phyloP scores from a whole-genome alignment of 92 coral and sea anemone species.

The Parazoanthus swiftii region DNA sequence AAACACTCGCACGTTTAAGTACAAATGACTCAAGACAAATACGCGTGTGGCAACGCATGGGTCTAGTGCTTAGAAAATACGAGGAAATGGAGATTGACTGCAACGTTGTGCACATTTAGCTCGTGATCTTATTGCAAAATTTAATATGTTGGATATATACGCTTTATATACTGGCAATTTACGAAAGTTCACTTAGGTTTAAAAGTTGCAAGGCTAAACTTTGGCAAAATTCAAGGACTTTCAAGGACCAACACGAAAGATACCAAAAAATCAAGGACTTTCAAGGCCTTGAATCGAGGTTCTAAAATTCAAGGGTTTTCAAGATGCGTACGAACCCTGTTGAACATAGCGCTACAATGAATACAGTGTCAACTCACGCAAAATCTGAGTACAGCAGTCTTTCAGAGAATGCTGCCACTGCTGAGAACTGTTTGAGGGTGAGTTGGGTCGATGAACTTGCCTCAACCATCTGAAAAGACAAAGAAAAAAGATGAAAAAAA shows the following conservation, averaged over 20 bases:
- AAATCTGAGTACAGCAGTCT: conserved; percentile 84
- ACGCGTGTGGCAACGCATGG: conserved; percentile 11
- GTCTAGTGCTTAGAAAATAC: conserved; percentile 12
- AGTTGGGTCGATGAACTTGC: conserved; percentile 76
- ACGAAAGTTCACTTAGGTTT: too few species aligned
- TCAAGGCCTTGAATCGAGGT: too few species aligned
- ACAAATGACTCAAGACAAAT: conserved; percentile 32
- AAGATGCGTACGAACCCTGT: too few species aligned
- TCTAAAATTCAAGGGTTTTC: too few species aligned
- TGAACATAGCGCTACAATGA: too few species aligned
- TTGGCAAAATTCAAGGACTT: too few species aligned
- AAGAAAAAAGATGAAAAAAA: background rate
- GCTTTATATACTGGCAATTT: background rate
- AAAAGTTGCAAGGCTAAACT: too few species aligned
- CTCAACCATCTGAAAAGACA: conserved; percentile 72
- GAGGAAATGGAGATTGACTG: conserved; percentile 11
- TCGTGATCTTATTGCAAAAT: background rate
- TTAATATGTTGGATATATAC: background rate
- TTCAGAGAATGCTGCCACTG: conserved; percentile 96
- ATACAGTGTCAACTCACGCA: conserved; percentile 60
- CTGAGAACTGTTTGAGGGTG: conserved; percentile 88
- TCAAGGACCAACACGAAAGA: too few species aligned
- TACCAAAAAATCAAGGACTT: too few species aligned
- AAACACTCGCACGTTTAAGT: background rate
- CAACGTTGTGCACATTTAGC: background rate